Evolutionary conservation across 2,113 vertebrate genomes (phyloP).

Genomic region (Microtus pennsylvanicus): DNA sequence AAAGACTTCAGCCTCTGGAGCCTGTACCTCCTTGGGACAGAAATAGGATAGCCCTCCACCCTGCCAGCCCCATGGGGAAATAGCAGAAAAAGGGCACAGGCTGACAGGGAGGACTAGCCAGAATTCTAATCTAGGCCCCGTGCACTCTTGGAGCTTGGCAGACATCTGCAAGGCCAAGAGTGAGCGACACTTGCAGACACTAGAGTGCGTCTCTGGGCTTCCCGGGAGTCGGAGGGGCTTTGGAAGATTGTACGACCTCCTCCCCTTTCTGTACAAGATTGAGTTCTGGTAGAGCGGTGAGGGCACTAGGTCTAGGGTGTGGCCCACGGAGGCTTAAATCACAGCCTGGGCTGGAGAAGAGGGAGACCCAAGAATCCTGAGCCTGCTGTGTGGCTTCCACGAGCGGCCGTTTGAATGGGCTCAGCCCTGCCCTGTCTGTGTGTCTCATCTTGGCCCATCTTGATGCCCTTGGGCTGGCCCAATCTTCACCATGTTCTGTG

Average conservation of each 20-base stretch:
- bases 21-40: background rate
- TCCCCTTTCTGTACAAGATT: background rate
- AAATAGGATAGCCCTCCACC: background rate
- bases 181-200: accelerated
- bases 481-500: conserved; percentile 46
- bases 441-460: background rate
- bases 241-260: background rate
- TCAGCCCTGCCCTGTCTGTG: background rate
- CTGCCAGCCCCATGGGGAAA: background rate
- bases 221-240: background rate
- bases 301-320: background rate
- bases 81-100: background rate
- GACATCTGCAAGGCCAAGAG: accelerated
- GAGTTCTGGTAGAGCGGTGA: background rate
- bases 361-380: background rate
- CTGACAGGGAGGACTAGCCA: accelerated
- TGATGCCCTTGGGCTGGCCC: accelerated
- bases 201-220: background rate
- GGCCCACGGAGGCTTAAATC: background rate
- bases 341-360: background rate
- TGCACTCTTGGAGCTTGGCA: accelerated
- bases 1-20: background rate
- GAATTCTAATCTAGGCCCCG: background rate
- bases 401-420: background rate
- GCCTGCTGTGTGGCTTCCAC: background rate